Base-by-base conservation (phyloP, 1,140 invertebrate genomes). In the Maniola jurtina region DNA sequence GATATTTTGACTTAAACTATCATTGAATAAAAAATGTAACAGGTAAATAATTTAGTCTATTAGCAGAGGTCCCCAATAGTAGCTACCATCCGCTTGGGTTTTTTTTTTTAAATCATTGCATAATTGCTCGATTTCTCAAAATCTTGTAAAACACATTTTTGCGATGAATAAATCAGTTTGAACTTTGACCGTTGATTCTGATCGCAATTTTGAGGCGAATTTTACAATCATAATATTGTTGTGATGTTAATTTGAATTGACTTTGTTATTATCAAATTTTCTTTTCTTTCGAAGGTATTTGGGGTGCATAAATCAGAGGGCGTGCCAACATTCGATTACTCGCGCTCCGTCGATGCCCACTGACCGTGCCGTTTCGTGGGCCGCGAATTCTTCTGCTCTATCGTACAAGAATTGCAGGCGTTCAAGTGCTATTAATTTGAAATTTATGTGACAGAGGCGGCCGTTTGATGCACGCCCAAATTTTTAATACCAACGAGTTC, bases 241-340 rank as follows among this genome's bases (percentile, higher is more conserved):
- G 25, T 25, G 25, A 25, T 25, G 38, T 9, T n/a, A 38, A 38
- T 57, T 38, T 14, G 7, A 57, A 57, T 57, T 57, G n/a, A 16
- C 14, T 14, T 52, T 25, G 33, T 55, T 55, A 34, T 34, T 25
- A 55, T 11, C 25, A 55, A 34, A 13, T 34, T 34, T 35, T 34
- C 34, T 10, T 34, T 55, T 35, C 34, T 15, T 61, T 14, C 10
- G n/a, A 25, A 13, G 13, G 10, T 52, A 52, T 35, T 40, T 36
- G 36, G 56, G 47, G 64, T 59, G 15, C 33, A 50, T 38, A 64
- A 52, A 60, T 65, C 33, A 38, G 35, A 25, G 33, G 56, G 42
- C 64, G 14, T 38, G 47, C 47, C 25, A 65, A 65, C 48, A 60
- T 57, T 47, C 64, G 35, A 65, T 65, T 65, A 65, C 56, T 52